A percentile compares a stretch with the other conserved stretches of the same genome.
These are phyloP conservation scores for Peromyscus polionotus DNA, from an alignment of 2,113 vertebrate genomes.

Conservation along the genomic window DNA sequence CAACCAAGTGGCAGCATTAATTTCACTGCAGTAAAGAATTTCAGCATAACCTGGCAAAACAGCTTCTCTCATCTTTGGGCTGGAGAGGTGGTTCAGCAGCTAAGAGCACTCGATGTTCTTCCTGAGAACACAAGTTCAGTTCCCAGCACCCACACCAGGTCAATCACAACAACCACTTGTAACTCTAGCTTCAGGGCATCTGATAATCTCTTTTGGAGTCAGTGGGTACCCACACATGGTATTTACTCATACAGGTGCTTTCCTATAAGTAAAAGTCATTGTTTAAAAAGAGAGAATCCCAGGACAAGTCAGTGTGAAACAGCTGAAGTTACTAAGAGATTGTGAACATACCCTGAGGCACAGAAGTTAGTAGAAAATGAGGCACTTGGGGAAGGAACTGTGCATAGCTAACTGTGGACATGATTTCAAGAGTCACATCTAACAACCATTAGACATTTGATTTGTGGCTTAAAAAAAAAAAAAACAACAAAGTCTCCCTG, in stretches of 20 bases:
- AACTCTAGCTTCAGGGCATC: not conserved
- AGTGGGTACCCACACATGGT: not conserved
- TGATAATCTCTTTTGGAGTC: not conserved
- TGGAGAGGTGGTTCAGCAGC: not conserved
- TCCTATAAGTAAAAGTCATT: not conserved
- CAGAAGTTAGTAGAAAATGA: not conserved
- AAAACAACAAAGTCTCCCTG: not conserved
- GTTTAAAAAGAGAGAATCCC: not conserved
- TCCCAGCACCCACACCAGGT: not conserved
- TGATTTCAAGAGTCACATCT: not conserved
- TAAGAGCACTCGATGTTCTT: not conserved
- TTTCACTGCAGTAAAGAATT: not conserved
- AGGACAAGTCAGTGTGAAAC: not conserved
- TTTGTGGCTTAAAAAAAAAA: not conserved
- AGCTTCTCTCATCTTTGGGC: not conserved
- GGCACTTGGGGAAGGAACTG: not conserved
- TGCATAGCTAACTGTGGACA: not conserved
- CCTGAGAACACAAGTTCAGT: not conserved
- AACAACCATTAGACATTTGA: not conserved
- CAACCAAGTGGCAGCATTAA: not conserved
- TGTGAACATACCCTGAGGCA: not conserved
- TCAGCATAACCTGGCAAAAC: not conserved
- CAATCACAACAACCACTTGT: not conserved
- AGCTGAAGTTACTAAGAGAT: not conserved
- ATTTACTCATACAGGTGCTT: not conserved